Evolutionary conservation across 2,113 vertebrate genomes (phyloP).

Genomic region (Butastur rufipennis): DNA sequence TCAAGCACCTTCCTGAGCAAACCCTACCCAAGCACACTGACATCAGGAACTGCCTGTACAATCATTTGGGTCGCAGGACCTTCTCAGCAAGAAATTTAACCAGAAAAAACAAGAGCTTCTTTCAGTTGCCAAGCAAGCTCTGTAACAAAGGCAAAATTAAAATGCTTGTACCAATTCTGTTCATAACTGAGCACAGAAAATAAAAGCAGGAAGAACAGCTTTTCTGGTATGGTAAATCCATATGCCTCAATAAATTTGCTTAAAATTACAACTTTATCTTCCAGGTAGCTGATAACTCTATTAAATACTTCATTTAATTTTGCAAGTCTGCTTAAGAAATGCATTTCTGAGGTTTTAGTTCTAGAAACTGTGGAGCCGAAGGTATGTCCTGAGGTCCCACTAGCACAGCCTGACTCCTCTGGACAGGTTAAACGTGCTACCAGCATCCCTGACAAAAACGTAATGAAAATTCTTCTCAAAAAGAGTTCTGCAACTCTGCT

Average conservation of each 20-base stretch:
- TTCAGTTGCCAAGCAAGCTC: not conserved
- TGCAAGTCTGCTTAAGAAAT: not conserved
- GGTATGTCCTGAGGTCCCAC: not conserved
- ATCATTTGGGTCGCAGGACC: rapidly evolving
- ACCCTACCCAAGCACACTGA: not conserved
- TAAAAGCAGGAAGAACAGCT: not conserved
- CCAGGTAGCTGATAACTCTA: not conserved
- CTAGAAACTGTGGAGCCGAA: not conserved
- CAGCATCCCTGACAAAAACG: not conserved
- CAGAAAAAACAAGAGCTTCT: not conserved
- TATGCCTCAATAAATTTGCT: not conserved
- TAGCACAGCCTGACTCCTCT: not conserved
- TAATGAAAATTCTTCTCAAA: not conserved
- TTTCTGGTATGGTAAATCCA: not conserved
- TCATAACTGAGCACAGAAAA: not conserved
- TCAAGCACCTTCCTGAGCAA: rapidly evolving
- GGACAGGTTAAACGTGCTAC: not conserved
- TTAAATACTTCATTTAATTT: not conserved
- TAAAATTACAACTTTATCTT: not conserved
- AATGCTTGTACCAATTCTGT: not conserved
- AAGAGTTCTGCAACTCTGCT: not conserved
- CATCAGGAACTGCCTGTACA: not conserved
- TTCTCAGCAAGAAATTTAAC: not conserved
- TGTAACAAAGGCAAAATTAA: not conserved
- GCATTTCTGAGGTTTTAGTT: not conserved